A percentile compares a stretch with the other conserved stretches of the same genome.
Conservation (phyloP, 2,888 invertebrate genomes). For the Carterocephalus palaemon region DNA sequence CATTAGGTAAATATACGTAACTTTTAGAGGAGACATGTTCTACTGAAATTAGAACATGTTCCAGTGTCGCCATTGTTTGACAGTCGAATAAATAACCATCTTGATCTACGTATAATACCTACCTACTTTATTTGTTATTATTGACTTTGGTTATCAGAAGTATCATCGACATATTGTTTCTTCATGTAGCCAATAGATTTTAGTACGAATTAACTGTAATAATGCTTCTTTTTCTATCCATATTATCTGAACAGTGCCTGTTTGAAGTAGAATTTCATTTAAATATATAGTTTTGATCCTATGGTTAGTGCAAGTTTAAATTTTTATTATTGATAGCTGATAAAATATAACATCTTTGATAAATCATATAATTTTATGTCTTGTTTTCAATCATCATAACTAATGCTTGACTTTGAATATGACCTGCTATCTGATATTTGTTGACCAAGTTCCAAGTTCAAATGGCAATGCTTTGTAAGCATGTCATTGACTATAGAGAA, state of each 20-base stretch:
- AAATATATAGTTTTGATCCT: conserved; percentile 24
- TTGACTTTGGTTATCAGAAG: conserved; percentile 37
- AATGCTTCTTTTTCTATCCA: conserved; percentile 16
- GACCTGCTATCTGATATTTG: conserved; percentile 22
- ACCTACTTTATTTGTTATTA: conserved; percentile 43
- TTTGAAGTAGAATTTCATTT: conserved; percentile 19
- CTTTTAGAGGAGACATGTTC: conserved; percentile 46
- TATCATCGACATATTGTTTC: conserved; percentile 24
- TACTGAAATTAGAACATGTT: conserved; percentile 51
- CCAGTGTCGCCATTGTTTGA: conserved; percentile 78
- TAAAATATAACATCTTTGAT: conserved; percentile 9
- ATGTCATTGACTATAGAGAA: conserved; percentile 1
- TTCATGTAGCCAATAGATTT: conserved; percentile 23
- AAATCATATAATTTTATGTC: conserved; percentile 8
- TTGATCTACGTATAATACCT: conserved; percentile 39
- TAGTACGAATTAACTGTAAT: conserved; percentile 22
- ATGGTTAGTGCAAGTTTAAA: conserved; percentile 17
- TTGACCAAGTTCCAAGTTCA: conserved; percentile 7
- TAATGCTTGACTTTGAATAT: conserved; percentile 25
- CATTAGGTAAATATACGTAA: conserved; percentile 67
- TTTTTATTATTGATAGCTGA: conserved; percentile 16
- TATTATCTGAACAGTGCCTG: conserved; percentile 16
- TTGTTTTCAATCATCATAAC: conserved; percentile 13
- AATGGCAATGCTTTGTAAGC: conserved; percentile 5
- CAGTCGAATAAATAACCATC: conserved; percentile 47